A percentile compares a stretch with the other conserved stretches of the same genome.
phyloP scores from a whole-genome alignment of 2,113 vertebrate species.

The Elachura formosa region DNA sequence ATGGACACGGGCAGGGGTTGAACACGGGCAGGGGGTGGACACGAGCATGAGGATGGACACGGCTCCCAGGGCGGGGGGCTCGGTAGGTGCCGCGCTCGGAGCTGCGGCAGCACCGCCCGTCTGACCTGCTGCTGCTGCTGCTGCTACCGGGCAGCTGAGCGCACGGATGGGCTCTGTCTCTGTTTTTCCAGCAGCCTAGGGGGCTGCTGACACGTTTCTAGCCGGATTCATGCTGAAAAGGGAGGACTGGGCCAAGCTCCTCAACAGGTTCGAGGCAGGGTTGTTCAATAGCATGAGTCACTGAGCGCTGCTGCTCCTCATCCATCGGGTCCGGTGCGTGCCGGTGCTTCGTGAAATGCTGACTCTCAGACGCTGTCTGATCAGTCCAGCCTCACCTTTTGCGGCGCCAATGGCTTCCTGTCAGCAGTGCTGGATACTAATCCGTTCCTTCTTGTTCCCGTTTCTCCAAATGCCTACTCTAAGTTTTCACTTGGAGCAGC shows the following conservation, averaged over 20 bases:
- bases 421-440: not conserved
- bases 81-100: not conserved
- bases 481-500: not conserved
- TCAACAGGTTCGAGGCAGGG: not conserved
- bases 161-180: not conserved
- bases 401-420: not conserved
- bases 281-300: not conserved
- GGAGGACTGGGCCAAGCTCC: not conserved
- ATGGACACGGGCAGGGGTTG: no score
- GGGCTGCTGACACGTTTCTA: not conserved
- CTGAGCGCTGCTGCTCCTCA: not conserved
- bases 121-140: fast-evolving
- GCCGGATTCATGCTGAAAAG: not conserved
- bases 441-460: not conserved
- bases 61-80: not conserved
- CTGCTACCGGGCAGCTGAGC: fast-evolving
- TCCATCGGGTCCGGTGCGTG: not conserved
- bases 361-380: not conserved
- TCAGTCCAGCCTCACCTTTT: not conserved
- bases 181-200: not conserved
- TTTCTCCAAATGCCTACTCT: not conserved
- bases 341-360: not conserved
- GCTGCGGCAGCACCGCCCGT: not conserved
- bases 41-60: not conserved
- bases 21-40: not conserved